Evolutionary conservation across 2,797 vertebrate species (phyloP).

Genomic region (Leucoraja ocellata): DNA sequence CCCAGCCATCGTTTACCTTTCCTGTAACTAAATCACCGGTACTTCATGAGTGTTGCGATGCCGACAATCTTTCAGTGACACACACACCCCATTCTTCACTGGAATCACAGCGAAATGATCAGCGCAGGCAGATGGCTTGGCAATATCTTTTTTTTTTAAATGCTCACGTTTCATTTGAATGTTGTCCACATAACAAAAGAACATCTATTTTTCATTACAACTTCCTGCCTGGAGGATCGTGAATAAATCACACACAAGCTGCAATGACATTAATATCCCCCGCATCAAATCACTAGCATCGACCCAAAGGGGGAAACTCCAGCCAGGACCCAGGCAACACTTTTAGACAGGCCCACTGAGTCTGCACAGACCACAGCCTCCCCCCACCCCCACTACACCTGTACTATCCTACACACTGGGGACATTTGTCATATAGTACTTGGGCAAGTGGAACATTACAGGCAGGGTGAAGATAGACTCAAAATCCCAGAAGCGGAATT

Average conservation of each 20-base stretch:
- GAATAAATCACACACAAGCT: background rate
- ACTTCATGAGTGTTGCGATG: background rate
- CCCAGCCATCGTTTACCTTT: background rate
- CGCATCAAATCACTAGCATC: background rate
- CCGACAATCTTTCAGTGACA: background rate
- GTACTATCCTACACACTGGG: too few species aligned
- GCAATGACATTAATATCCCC: background rate
- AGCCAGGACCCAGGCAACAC: background rate
- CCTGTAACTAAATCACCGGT: background rate
- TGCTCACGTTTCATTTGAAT: background rate
- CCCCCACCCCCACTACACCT: too few species aligned
- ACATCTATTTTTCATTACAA: background rate
- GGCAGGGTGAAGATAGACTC: too few species aligned
- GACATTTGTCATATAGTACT: too few species aligned
- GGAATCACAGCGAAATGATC: background rate
- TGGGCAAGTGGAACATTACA: too few species aligned
- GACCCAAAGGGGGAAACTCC: background rate
- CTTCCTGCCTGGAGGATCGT: background rate
- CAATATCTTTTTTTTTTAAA: background rate
- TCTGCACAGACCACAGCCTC: too few species aligned
- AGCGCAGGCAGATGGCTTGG: background rate
- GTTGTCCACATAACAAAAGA: background rate
- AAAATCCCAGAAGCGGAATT: too few species aligned
- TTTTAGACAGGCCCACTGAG: too few species aligned
- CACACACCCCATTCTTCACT: background rate